Evolutionary conservation across 2,113 vertebrate genomes (phyloP).

Genomic region (Lepisosteus osseus): DNA sequence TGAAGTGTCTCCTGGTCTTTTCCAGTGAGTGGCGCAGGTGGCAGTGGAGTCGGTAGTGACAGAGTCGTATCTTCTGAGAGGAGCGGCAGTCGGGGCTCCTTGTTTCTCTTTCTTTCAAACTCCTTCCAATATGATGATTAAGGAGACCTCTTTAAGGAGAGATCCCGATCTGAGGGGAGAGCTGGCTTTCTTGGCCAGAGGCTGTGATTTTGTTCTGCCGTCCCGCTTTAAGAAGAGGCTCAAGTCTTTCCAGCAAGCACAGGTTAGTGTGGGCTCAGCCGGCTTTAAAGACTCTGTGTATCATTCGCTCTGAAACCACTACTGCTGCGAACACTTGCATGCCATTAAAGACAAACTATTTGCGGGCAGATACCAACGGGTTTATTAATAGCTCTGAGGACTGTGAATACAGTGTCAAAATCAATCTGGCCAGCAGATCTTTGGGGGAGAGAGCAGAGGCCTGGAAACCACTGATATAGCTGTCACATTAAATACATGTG

Average conservation of each 20-base stretch:
- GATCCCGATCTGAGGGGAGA: slow-evolving; percentile 96
- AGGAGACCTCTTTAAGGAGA: slow-evolving; percentile 88
- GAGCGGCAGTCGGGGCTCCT: background rate
- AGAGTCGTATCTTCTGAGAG: slow-evolving; percentile 26
- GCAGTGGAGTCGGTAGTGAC: slow-evolving; percentile 26
- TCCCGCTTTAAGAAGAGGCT: slow-evolving; percentile 97
- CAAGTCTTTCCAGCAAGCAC: slow-evolving; percentile 95
- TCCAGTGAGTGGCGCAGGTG: slow-evolving; percentile 6
- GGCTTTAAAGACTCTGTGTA: slow-evolving; percentile 7
- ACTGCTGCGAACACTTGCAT: slow-evolving; percentile 50
- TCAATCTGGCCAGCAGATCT: slow-evolving; percentile 61
- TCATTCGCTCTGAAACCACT: background rate
- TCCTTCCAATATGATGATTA: slow-evolving; percentile 91
- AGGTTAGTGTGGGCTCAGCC: slow-evolving; percentile 69
- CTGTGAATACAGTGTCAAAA: slow-evolving; percentile 84
- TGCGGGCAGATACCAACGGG: slow-evolving; percentile 78
- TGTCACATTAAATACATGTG: slow-evolving; percentile 59
- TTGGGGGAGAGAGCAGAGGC: slow-evolving; percentile 11
- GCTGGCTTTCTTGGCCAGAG: slow-evolving; percentile 92
- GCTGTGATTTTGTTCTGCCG: slow-evolving; percentile 97
- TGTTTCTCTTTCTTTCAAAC: slow-evolving; percentile 29
- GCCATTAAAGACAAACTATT: slow-evolving; percentile 76
- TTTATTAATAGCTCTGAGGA: slow-evolving; percentile 88
- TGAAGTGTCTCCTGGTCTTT: background rate
- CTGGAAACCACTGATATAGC: slow-evolving; percentile 45